A percentile compares a stretch with the other conserved stretches of the same genome.
phyloP scores from a whole-genome alignment of 2,888 invertebrate species.

The Thereva nobilitata region DNA sequence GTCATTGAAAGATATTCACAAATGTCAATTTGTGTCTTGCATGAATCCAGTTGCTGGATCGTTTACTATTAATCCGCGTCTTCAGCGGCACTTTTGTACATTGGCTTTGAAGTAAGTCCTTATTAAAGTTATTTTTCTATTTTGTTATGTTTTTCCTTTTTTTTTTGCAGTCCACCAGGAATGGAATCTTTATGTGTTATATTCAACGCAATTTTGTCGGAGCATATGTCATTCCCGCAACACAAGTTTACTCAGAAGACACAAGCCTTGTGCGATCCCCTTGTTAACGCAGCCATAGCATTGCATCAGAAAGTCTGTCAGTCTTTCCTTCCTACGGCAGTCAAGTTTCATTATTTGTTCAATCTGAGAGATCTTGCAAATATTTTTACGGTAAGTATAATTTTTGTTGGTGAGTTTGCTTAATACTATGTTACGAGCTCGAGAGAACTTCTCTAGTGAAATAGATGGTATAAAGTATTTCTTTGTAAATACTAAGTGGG shows the following conservation, averaged over 20 bases:
- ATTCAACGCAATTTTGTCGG: conserved; percentile 78
- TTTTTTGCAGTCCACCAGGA: conserved; percentile 73
- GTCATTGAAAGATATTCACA: conserved; percentile 85
- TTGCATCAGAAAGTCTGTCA: conserved; percentile 76
- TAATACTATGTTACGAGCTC: conserved; percentile 10
- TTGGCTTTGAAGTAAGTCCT: conserved; percentile 76
- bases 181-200: conserved; percentile 81
- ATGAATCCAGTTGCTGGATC: conserved; percentile 98
- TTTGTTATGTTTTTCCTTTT: background rate
- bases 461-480: no score
- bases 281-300: conserved; percentile 74
- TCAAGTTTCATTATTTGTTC: conserved; percentile 94
- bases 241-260: conserved; percentile 70
- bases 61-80: conserved; percentile 87
- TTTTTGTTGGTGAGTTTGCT: background rate
- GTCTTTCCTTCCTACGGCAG: conserved; percentile 87
- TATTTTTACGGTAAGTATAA: conserved; percentile 78
- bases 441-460: no score
- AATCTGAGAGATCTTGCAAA: conserved; percentile 91
- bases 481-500: no score
- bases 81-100: conserved; percentile 86
- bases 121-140: conserved; percentile 4
- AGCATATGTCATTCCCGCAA: conserved; percentile 69
- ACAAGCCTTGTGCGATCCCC: conserved; percentile 62
- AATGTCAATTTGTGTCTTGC: conserved; percentile 91